phyloP scores from a whole-genome alignment of 2,888 invertebrate genomes.

The Megaustenia siamemsis region DNA sequence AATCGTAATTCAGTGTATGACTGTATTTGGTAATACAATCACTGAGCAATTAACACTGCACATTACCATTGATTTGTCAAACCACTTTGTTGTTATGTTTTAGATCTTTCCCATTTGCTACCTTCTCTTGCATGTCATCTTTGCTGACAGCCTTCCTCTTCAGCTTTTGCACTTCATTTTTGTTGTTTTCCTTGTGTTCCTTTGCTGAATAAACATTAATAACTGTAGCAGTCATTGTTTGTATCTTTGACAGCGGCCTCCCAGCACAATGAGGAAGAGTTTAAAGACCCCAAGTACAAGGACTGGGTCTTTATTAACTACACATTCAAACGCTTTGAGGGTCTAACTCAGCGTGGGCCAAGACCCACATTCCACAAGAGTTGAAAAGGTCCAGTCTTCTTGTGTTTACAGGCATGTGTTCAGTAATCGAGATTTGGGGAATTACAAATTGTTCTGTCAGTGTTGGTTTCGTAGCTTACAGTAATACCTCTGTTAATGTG shows the following conservation, averaged over 20 bases:
- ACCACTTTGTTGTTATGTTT: no score
- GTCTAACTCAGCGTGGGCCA: slow-evolving; percentile 91
- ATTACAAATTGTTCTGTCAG: not conserved
- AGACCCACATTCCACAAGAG: slow-evolving; percentile 60
- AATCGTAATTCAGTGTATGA: no score
- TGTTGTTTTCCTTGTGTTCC: no score
- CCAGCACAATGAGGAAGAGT: slow-evolving; percentile 57
- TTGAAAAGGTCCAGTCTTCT: slow-evolving; percentile 41
- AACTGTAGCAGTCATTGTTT: not conserved
- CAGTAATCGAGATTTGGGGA: not conserved
- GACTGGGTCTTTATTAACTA: slow-evolving; percentile 99
- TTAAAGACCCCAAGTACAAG: slow-evolving; percentile 83
- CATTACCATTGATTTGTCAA: no score
- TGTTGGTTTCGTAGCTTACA: no score
- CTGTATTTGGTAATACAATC: no score
- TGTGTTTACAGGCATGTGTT: slow-evolving; percentile 6
- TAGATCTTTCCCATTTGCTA: no score
- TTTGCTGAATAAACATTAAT: no score
- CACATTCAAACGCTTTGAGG: slow-evolving; percentile 99
- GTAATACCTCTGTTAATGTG: no score
- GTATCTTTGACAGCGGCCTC: slow-evolving; percentile 47
- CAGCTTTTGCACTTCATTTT: not conserved
- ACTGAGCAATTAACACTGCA: no score
- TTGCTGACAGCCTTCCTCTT: no score
- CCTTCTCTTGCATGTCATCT: no score